Base-by-base conservation (phyloP, 2,888 invertebrate species). In the Slavum lentiscoides region DNA sequence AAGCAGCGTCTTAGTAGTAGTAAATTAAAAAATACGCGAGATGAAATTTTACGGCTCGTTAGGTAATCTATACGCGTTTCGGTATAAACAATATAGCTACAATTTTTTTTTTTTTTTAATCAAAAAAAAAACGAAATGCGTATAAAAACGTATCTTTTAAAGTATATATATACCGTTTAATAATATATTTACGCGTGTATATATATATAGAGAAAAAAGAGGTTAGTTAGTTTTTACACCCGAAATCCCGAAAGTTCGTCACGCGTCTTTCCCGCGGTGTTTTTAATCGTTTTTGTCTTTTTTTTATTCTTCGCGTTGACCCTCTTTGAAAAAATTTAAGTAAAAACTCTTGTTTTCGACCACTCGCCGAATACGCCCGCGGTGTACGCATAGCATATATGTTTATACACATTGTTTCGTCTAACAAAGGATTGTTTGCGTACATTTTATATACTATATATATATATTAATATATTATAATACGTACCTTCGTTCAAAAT, bases 331-430 rank as follows among this genome's bases (percentile, higher is more conserved):
- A n/a, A 7, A 67, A 43, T 67, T 58, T 67, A 67, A 75, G 67
- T 75, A 75, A 23, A 67, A 67, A 67, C 23, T 19, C 39, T 43
- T 67, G 67, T 67, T 75, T 67, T 67, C 8, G 13, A 43, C 3
- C n/a, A 21, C 58, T 37, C 8, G 15, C 21, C 8, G 66, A 67
- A 67, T 30, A 30, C 30, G 58, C 75, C 75, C n/a, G 75, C 43
- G 43, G 67, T 11, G 58, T 17, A 13, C 11, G 13, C 13, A 15
- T 49, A 1, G 13, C 15, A 13, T 49, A 49, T 3, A 49, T 49
- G 11, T 17, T 39, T 17, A 58, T 58, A 58, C 19, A 58, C 19
- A 39, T 66, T 75, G n/a, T 67, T 58, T 58, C 55, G 21, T 39
- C 55, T 23, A 17, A 39, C 55, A 66, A 58, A 55, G 37, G 17